Evolutionary conservation across 53 echinoderm and acorn worm species (phyloP).

Genomic region (Patiria pectinifera): DNA sequence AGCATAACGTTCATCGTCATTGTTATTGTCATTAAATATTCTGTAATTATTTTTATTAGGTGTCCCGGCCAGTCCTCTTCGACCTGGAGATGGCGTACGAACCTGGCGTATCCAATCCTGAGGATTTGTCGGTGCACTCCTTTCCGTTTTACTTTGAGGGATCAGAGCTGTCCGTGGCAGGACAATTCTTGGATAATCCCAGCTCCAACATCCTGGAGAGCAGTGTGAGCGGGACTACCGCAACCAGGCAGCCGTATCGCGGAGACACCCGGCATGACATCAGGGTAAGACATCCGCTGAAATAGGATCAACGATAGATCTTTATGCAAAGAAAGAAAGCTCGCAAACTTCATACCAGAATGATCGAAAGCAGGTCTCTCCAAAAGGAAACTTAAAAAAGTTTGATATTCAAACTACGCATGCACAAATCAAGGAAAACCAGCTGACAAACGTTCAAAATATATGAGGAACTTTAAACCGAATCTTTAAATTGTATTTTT

Average conservation of each 20-base stretch:
- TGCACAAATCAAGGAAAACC: too few relatives aligned
- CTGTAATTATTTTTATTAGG: too few relatives aligned
- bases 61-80: constrained; percentile 84
- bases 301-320: background rate
- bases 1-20: too few relatives aligned
- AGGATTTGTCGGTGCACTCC: constrained; percentile 63
- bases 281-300: constrained; percentile 66
- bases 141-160: constrained; percentile 87
- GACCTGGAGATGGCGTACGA: constrained; percentile 82
- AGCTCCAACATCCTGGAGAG: constrained; percentile 60
- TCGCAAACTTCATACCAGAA: too few relatives aligned
- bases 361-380: too few relatives aligned
- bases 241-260: constrained; percentile 50
- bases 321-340: background rate
- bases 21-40: too few relatives aligned
- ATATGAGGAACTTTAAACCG: too few relatives aligned
- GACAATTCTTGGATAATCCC: constrained; percentile 63
- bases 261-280: constrained; percentile 64
- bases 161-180: constrained; percentile 83
- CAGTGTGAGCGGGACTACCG: constrained; percentile 70
- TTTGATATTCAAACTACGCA: too few relatives aligned
- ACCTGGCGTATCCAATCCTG: constrained; percentile 67
- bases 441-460: too few relatives aligned
- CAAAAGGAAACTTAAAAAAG: too few relatives aligned
- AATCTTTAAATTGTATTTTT: too few relatives aligned